Base-by-base conservation (phyloP, 2,113 vertebrate species). In the Pseudopodoces humilis region DNA sequence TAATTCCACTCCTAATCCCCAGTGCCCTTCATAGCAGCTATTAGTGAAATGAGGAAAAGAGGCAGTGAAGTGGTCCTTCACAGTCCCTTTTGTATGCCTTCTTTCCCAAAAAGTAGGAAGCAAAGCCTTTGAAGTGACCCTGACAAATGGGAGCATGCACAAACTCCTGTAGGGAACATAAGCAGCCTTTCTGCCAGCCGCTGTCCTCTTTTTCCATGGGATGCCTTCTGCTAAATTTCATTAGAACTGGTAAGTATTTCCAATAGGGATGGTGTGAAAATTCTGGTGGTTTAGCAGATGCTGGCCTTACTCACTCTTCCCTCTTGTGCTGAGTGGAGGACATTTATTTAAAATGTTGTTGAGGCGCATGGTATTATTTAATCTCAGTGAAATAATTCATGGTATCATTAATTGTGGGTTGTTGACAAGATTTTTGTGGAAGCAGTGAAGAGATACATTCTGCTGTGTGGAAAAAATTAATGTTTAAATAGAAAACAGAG, bases 381-480 rank as follows among this genome's bases (percentile, higher is more conserved):
- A 53, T 79, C 62, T 91, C n/a, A 39, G 53, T n/a, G 30, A 81
- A 91, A 70, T 92, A 79, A 83, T 79, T 49, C 13, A 13, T 9
- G 10, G 19, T 78, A 47, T 83, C 50, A 43, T 95, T 96, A 95
- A 80, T 93, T 94, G 47, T 87, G 56, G 52, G 44, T 30, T 62
- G 62, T 85, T 94, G 75, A 94, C 78, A 90, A 86, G 82, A 53
- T 69, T 85, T 96, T 76, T 94, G 75, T 92, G 55, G 50, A 93
- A 93, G 75, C 70, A 72, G 28, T 11, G 21, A 50, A 83, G 46
- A 86, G 47, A 43, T 88, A 35, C 35, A 7, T 88, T 95, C 67
- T 67, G 25, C 76, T 87, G 23, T 28, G 46, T 63, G 69, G 72
- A 82, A 91, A 75, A 92, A 72, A 10, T 4, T 65, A 71, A 56